phyloP scores from a whole-genome alignment of 2,888 invertebrate genomes.

The Chloroclysta siterata region DNA sequence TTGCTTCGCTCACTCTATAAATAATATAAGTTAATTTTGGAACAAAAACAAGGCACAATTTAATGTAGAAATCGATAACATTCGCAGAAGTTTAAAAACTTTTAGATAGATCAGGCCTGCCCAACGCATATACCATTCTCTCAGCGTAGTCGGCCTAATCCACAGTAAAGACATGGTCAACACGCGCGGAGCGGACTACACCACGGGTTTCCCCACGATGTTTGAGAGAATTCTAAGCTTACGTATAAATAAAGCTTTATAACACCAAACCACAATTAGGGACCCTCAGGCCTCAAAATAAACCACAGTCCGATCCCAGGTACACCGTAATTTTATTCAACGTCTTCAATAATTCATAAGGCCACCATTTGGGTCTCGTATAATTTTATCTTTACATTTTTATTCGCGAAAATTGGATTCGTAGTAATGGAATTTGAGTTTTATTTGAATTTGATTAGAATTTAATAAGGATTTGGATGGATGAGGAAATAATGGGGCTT shows the following conservation, averaged over 20 bases:
- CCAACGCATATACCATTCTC: too few relatives aligned
- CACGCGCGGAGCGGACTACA: too few relatives aligned
- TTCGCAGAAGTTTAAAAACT: too few relatives aligned
- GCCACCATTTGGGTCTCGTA: conserved; percentile 53
- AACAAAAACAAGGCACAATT: too few relatives aligned
- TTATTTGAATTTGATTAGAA: conserved; percentile 37
- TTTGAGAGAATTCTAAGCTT: background rate
- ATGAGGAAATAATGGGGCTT: conserved; percentile 22
- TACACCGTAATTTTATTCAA: conserved; percentile 54
- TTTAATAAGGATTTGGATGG: conserved; percentile 30
- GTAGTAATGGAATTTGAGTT: conserved; percentile 48
- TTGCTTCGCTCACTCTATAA: too few relatives aligned
- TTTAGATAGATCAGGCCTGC: too few relatives aligned
- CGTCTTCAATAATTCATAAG: conserved; percentile 64
- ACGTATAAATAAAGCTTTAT: background rate
- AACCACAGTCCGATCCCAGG: conserved; percentile 25
- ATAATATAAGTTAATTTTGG: too few relatives aligned
- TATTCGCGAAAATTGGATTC: conserved; percentile 53
- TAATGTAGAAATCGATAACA: too few relatives aligned
- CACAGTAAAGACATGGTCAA: too few relatives aligned
- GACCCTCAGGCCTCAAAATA: conserved; percentile 21
- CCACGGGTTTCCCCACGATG: too few relatives aligned
- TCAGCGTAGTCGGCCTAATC: too few relatives aligned
- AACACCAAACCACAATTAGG: conserved; percentile 21
- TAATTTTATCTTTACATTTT: conserved; percentile 61